Evolutionary conservation across 2,888 invertebrate genomes (phyloP).

Genomic region (Melipona bicolor): DNA sequence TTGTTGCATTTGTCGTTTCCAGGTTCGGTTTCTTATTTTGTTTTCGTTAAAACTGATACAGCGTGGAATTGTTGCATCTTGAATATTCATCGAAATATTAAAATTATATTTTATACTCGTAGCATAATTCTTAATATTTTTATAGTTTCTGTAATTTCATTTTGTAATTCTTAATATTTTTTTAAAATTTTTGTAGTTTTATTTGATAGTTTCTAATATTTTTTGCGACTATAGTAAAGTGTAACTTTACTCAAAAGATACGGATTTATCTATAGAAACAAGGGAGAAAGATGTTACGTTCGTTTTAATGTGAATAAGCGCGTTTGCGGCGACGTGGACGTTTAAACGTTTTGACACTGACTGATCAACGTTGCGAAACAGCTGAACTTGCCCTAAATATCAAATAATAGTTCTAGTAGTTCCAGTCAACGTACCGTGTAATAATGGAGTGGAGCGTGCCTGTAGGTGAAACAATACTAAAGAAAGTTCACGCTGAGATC

Average conservation of each 20-base stretch:
- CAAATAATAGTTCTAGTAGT: conserved; percentile 35
- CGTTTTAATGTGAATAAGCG: not conserved
- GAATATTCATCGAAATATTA: not conserved
- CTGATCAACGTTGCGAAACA: conserved; percentile 7
- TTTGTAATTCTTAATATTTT: not conserved
- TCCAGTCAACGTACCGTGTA: conserved; percentile 47
- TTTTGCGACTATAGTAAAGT: not conserved
- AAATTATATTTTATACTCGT: no score
- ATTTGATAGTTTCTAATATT: not conserved
- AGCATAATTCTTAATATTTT: not conserved
- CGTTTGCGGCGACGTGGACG: not conserved
- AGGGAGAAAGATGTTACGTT: not conserved
- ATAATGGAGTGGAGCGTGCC: conserved; percentile 30
- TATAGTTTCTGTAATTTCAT: not conserved
- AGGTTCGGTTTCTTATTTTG: not conserved
- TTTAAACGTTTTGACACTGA: conserved; percentile 24
- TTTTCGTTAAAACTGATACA: not conserved
- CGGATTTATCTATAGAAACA: not conserved
- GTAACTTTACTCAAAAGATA: not conserved
- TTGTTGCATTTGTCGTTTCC: not conserved
- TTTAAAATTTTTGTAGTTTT: no score
- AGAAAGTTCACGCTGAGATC: conserved; percentile 4
- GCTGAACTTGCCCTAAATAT: conserved; percentile 58
- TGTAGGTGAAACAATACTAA: conserved; percentile 1
- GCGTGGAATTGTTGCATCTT: not conserved